phyloP scores from a whole-genome alignment of 2,797 vertebrate genomes.

The Microtus agrestis region DNA sequence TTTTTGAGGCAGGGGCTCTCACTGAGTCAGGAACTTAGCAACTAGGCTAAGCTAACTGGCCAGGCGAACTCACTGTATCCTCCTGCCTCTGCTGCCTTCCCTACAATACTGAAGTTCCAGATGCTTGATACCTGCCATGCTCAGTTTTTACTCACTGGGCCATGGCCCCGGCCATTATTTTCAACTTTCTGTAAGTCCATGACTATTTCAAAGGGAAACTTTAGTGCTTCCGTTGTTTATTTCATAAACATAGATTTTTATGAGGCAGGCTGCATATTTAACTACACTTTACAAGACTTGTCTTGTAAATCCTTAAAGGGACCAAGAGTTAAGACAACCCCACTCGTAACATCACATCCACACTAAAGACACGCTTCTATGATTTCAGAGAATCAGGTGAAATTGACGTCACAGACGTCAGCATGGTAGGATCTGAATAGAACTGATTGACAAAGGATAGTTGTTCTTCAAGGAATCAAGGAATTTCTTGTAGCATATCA shows the following conservation, averaged over 20 bases:
- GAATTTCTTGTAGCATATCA: not conserved
- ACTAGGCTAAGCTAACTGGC: not conserved
- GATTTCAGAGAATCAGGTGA: constrained; percentile 37
- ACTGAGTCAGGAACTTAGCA: not conserved
- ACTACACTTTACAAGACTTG: not conserved
- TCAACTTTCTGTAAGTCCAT: not conserved
- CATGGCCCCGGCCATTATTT: not conserved
- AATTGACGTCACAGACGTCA: not conserved
- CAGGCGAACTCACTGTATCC: accelerated
- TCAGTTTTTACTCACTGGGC: not conserved
- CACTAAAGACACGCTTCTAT: constrained; percentile 20
- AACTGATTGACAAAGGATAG: not conserved
- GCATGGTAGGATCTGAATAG: not conserved
- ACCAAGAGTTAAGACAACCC: not conserved
- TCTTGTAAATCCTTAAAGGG: not conserved
- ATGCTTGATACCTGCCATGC: not conserved
- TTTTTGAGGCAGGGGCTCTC: not conserved
- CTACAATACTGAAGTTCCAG: not conserved
- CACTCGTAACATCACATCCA: not conserved
- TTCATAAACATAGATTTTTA: not conserved
- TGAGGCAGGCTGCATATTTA: not conserved
- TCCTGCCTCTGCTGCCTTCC: accelerated
- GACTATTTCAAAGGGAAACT: not conserved
- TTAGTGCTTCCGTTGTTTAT: not conserved
- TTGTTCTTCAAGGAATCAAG: not conserved